phyloP scores from a whole-genome alignment of 2,888 invertebrate species.

The Hypolimnas misippus region DNA sequence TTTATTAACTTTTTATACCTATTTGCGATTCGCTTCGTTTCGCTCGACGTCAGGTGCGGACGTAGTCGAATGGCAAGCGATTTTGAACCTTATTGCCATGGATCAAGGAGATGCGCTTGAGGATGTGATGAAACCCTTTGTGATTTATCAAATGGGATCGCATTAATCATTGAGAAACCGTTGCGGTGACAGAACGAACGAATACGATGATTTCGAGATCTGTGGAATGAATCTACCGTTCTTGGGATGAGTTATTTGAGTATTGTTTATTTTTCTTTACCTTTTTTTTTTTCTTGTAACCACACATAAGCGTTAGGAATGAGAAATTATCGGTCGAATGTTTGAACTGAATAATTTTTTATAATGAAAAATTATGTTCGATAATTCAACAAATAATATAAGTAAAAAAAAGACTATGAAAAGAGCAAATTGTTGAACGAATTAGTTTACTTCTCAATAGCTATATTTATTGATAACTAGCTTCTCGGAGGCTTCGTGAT shows the following conservation, averaged over 20 bases:
- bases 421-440: no score
- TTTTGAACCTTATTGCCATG: conserved; percentile 13
- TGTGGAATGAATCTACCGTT: neutral
- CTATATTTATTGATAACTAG: no score
- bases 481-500: no score
- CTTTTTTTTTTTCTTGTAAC: no score
- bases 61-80: neutral
- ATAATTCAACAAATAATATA: no score
- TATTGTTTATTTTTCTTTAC: neutral
- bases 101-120: conserved; percentile 9
- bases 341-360: no score
- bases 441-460: no score
- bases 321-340: no score
- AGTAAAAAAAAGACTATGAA: no score
- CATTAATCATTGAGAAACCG: conserved; percentile 27
- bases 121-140: conserved; percentile 21
- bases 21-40: conserved; percentile 38
- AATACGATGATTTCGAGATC: conserved; percentile 17
- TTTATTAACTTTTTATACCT: conserved; percentile 29
- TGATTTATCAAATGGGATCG: conserved; percentile 12
- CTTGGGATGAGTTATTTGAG: neutral
- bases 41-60: conserved; percentile 35
- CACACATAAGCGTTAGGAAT: no score
- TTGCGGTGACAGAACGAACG: conserved; percentile 24
- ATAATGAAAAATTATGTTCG: no score